Evolutionary conservation across 1,140 invertebrate species (phyloP), one percentile per base, ranked within the genome.

Genomic region (Dinoponera quadriceps): DNA sequence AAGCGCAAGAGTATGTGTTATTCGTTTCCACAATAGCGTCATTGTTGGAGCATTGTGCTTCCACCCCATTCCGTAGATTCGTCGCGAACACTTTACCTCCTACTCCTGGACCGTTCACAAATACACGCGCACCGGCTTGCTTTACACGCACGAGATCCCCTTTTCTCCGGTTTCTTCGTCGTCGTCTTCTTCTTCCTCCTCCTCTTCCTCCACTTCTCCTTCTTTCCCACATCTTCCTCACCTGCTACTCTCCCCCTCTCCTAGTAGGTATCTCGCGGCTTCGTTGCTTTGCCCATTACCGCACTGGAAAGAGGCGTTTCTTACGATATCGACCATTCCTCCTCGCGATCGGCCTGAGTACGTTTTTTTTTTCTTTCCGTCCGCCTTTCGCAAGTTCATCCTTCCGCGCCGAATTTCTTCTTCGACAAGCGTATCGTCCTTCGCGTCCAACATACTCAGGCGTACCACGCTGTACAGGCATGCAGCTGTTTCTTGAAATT

Each of bases 1-100:
- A 90, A 90, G 86, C 90, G 90, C 88, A 90, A 87, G 89, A 91
- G 90, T 90, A 92, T 92, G 90, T 91, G 90, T 91, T 92, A 92
- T 92, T 92, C 91, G 90, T 92, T 91, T 92, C 91, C 90, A 92
- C 91, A 92, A 92, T 92, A 91, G 91, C 91, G 90, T 92, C 91
- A 92, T 92, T 92, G 90, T 89, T 91, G 90, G 83, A 89, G 90
- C 91, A 92, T 91, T 92, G 91, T 92, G 90, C 90, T 91, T 91
- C 87, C 87, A 91, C 90, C 90, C 91, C 90, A 91, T 91, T 91
- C 89, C 86, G 87, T 90, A 90, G 90, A 92, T 91, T 92, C 90
- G 91, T 92, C 91, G 90, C 91, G 90, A 91, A 92, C 91, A 90
- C 89, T 92, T 89, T 92, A 90, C 90, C 89, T 91, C 90, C 87